These are phyloP conservation scores for Trisateles emortualis DNA, from an alignment of 2,888 invertebrate genomes.

Conservation along the genomic window DNA sequence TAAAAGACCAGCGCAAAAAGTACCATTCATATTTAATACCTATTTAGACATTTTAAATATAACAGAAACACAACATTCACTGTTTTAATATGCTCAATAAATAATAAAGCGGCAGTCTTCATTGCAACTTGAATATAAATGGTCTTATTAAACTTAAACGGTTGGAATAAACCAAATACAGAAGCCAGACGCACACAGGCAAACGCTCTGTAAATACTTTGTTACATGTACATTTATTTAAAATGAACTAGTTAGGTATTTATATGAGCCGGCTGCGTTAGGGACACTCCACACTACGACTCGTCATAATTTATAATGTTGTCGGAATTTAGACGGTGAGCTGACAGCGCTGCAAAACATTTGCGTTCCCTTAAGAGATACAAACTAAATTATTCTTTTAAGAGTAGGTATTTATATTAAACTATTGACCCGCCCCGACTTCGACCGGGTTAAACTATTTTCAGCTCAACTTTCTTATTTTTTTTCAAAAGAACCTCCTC, in stretches of 20 bases:
- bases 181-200: slow-evolving; percentile 49
- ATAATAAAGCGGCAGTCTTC: slow-evolving; percentile 78
- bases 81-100: slow-evolving; percentile 69
- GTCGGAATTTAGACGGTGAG: too few species aligned
- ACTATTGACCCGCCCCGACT: too few species aligned
- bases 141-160: slow-evolving; percentile 80
- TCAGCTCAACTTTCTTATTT: too few species aligned
- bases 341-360: too few species aligned
- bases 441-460: too few species aligned
- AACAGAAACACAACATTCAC: slow-evolving; percentile 54
- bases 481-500: too few species aligned
- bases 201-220: slow-evolving; percentile 32
- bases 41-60: slow-evolving; percentile 42
- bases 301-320: slow-evolving; percentile 4
- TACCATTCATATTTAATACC: slow-evolving; percentile 31
- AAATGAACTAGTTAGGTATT: slow-evolving; percentile 38
- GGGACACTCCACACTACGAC: slow-evolving; percentile 2
- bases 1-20: slow-evolving; percentile 20
- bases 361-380: too few species aligned
- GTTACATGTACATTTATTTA: slow-evolving; percentile 36
- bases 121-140: slow-evolving; percentile 83
- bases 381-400: too few species aligned
- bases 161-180: slow-evolving; percentile 71
- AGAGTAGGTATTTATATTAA: too few species aligned
- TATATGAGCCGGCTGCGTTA: slow-evolving; percentile 25